These are phyloP conservation scores for Mycalesis mineus DNA, from an alignment of 2,888 invertebrate species.

Conservation along the genomic window DNA sequence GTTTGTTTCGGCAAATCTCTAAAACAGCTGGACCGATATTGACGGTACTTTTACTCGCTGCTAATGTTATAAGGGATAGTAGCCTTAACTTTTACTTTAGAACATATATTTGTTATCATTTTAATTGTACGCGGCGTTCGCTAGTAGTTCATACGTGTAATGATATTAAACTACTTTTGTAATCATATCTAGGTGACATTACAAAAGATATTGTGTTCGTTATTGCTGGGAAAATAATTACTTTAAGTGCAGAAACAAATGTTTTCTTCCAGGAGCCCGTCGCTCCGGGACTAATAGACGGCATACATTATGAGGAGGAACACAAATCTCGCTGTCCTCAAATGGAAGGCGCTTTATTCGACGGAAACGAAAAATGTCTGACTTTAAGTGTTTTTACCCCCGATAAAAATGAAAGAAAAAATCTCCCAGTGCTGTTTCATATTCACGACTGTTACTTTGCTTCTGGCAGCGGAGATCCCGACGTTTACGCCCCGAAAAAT, in stretches of 20 bases:
- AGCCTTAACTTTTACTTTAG: no score
- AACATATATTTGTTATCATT: no score
- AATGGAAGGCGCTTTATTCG: slow-evolving; percentile 31
- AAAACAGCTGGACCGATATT: no score
- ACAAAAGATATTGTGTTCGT: no score
- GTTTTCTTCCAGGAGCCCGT: slow-evolving; percentile 45
- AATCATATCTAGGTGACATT: no score
- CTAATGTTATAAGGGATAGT: no score
- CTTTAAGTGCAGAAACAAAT: background rate
- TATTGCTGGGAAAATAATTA: no score
- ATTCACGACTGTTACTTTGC: slow-evolving; percentile 60
- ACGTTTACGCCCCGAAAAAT: slow-evolving; percentile 56
- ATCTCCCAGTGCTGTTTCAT: slow-evolving; percentile 53
- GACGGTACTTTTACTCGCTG: no score
- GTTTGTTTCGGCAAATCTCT: no score
- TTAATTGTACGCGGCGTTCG: no score
- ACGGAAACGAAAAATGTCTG: slow-evolving; percentile 53
- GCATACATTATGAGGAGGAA: slow-evolving; percentile 33
- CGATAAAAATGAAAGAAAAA: slow-evolving; percentile 19
- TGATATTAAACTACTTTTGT: background rate
- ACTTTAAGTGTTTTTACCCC: slow-evolving; percentile 56
- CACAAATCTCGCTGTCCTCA: slow-evolving; percentile 56
- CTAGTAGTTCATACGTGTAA: background rate
- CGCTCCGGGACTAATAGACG: slow-evolving; percentile 35
- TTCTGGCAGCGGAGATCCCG: slow-evolving; percentile 53